Percentiles rank a stretch among this genome's conserved stretches.
Conservation (phyloP, 2,113 vertebrate genomes). For the Dendropsophus ebraccatus region DNA sequence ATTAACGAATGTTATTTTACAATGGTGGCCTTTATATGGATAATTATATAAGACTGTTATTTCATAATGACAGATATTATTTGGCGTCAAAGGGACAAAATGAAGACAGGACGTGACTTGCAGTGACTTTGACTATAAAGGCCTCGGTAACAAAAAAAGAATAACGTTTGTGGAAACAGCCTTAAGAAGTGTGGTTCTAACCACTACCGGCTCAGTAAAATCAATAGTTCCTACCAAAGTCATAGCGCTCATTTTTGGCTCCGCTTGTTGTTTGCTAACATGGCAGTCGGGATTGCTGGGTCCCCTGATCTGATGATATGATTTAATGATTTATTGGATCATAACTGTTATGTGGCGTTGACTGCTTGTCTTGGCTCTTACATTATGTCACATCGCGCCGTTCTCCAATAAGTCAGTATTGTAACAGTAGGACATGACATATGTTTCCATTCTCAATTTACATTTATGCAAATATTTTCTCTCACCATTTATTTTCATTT, state of each 20-base stretch:
- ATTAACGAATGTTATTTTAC: too few relatives aligned
- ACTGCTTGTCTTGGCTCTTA: background rate
- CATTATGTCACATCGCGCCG: constrained; percentile 10
- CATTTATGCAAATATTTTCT: constrained; percentile 50
- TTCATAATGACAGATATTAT: too few relatives aligned
- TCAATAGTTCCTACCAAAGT: background rate
- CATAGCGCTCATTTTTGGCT: background rate
- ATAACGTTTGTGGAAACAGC: too few relatives aligned
- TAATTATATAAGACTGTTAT: too few relatives aligned
- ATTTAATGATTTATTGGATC: background rate
- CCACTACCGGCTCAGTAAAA: too few relatives aligned
- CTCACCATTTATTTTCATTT: constrained; percentile 45
- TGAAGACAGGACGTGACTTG: too few relatives aligned
- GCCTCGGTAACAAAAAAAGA: too few relatives aligned
- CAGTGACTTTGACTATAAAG: too few relatives aligned
- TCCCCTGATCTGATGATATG: background rate
- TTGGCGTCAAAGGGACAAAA: too few relatives aligned
- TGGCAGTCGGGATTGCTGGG: background rate
- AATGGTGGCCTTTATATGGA: too few relatives aligned
- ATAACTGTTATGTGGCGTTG: background rate
- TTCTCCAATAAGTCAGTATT: constrained; percentile 1
- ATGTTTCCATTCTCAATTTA: constrained; percentile 36
- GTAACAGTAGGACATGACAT: constrained; percentile 39
- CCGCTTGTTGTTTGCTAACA: background rate
- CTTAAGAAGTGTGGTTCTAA: too few relatives aligned